These are phyloP conservation scores for Cynocephalus volans DNA, from an alignment of 2,113 vertebrate genomes.

Conservation along the genomic window DNA sequence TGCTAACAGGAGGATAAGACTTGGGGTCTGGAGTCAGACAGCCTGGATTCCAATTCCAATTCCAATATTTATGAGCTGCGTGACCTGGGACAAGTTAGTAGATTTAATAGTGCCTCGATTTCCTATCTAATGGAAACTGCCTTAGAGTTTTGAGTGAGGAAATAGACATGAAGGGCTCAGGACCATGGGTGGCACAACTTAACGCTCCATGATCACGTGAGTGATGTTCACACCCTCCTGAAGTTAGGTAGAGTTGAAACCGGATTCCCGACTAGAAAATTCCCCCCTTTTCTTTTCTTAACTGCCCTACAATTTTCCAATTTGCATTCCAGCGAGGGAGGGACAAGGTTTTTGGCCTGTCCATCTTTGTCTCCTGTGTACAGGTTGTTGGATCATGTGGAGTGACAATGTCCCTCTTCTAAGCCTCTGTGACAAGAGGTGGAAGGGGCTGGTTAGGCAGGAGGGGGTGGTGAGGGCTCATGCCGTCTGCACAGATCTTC, in stretches of 20 bases:
- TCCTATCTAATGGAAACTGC: background rate
- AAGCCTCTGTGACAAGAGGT: background rate
- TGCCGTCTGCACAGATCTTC: background rate
- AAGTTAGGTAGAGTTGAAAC: background rate
- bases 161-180: background rate
- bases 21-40: background rate
- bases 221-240: background rate
- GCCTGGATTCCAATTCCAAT: background rate
- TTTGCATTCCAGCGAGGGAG: background rate
- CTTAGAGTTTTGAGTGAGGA: background rate
- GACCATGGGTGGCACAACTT: background rate
- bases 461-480: background rate
- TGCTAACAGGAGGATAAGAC: background rate
- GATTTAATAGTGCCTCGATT: background rate
- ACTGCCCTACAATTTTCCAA: background rate
- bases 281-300: background rate
- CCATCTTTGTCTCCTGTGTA: background rate
- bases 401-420: too few species aligned
- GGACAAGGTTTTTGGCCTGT: background rate
- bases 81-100: background rate
- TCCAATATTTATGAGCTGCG: background rate
- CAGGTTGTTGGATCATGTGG: background rate
- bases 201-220: background rate
- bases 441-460: background rate
- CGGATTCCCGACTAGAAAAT: background rate